Evolutionary conservation across 1,140 invertebrate genomes (phyloP).

Genomic region (Drosophila orena): DNA sequence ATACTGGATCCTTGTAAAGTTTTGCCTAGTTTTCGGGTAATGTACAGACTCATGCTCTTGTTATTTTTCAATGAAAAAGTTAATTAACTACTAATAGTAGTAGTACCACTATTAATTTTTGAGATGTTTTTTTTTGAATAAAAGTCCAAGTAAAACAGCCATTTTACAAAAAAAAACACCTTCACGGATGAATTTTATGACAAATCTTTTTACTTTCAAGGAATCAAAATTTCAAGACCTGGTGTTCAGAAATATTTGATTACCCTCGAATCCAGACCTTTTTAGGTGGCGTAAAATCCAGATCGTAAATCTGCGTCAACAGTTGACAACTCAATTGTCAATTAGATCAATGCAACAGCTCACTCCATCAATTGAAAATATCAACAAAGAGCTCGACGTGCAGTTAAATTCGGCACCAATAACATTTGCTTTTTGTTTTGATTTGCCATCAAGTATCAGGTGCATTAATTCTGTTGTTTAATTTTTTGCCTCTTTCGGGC

Average conservation of each 20-base stretch:
- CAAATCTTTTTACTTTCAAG: no score
- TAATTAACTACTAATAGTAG: no score
- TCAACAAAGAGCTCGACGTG: conserved; percentile 5
- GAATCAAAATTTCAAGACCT: no score
- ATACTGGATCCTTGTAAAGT: no score
- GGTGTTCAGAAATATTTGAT: conserved; percentile 1
- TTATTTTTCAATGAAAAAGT: no score
- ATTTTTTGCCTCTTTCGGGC: conserved; percentile 8
- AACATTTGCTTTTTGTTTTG: conserved; percentile 49
- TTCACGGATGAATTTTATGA: no score
- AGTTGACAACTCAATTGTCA: conserved; percentile 50
- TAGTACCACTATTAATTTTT: no score
- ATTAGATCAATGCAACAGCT: conserved; percentile 64
- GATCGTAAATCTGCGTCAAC: conserved; percentile 38
- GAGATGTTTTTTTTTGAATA: no score
- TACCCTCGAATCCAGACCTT: conserved; percentile 12
- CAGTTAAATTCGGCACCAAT: conserved; percentile 43
- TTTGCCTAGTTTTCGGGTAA: no score
- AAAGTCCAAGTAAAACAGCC: no score
- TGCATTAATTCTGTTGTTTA: conserved; percentile 23
- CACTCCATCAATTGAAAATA: conserved; percentile 26
- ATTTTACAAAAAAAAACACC: no score
- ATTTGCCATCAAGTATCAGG: conserved; percentile 22
- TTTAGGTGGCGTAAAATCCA: conserved; percentile 30
- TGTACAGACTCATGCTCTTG: no score